Conservation (phyloP, 2,113 vertebrate species). For the Azemiops feae region DNA sequence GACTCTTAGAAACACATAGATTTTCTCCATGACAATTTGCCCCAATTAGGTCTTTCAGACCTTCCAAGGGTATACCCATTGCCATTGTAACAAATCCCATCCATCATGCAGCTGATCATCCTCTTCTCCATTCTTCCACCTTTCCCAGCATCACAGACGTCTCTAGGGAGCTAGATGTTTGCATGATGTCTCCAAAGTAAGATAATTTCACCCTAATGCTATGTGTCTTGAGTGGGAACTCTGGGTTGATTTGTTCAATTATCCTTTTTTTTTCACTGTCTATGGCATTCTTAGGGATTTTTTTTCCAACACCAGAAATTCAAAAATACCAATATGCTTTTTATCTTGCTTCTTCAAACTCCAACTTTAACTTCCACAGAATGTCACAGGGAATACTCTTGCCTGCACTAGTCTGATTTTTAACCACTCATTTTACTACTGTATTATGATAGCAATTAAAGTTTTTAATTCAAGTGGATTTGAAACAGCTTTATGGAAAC, state of each 20-base stretch:
- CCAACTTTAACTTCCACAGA: background rate
- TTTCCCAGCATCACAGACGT: background rate
- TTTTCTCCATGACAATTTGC: background rate
- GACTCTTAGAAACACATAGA: background rate
- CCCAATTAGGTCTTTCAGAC: background rate
- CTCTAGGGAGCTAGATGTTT: background rate
- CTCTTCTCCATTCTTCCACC: background rate
- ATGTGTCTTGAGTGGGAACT: background rate
- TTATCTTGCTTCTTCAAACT: background rate
- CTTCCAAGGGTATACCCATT: background rate
- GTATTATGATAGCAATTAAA: background rate
- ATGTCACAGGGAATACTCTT: background rate
- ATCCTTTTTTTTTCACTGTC: background rate
- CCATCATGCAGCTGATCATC: background rate
- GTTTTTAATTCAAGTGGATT: background rate
- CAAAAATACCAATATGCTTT: background rate
- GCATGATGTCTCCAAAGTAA: background rate
- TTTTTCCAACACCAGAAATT: background rate
- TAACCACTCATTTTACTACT: background rate
- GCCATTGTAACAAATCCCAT: background rate
- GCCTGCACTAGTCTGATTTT: background rate
- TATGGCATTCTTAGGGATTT: background rate
- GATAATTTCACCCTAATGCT: background rate
- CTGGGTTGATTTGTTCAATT: background rate
- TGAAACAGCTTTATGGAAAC: background rate